A percentile compares a stretch with the other conserved stretches of the same genome.
phyloP scores from a whole-genome alignment of 2,888 invertebrate species.

The Clepsis dumicolana region DNA sequence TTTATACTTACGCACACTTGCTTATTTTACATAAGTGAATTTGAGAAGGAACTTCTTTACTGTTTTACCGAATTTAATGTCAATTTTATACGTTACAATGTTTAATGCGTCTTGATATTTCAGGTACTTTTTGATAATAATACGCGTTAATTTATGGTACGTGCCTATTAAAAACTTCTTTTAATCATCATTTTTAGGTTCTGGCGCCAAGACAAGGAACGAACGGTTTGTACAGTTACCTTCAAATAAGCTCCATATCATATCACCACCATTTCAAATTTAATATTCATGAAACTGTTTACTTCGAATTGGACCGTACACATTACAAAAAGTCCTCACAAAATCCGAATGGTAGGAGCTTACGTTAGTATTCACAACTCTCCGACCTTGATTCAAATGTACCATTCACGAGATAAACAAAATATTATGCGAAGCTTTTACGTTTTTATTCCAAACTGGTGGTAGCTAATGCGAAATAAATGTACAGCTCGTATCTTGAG shows the following conservation, averaged over 20 bases:
- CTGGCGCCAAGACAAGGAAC: conserved; percentile 5
- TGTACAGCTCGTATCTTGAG: conserved; percentile 54
- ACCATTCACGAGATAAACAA: conserved; percentile 12
- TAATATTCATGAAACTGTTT: not conserved
- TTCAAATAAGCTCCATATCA: not conserved
- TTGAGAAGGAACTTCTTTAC: no score
- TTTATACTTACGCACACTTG: no score
- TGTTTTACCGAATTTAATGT: no score
- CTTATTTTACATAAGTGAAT: no score
- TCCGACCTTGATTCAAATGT: not conserved
- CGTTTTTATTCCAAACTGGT: conserved; percentile 51
- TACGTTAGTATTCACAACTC: not conserved
- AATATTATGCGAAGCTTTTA: conserved; percentile 33
- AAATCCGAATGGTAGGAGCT: not conserved
- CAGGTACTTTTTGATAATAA: no score
- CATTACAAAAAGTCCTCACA: not conserved
- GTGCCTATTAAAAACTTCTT: no score
- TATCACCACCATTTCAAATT: not conserved
- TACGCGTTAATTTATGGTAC: no score
- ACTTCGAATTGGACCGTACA: not conserved
- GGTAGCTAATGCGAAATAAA: conserved; percentile 78
- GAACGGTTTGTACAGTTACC: not conserved
- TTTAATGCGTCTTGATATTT: no score
- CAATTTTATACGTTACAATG: no score
- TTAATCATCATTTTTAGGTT: not conserved